Evolutionary conservation across 2,888 invertebrate genomes (phyloP).

Genomic region (Herminia tarsipennalis): DNA sequence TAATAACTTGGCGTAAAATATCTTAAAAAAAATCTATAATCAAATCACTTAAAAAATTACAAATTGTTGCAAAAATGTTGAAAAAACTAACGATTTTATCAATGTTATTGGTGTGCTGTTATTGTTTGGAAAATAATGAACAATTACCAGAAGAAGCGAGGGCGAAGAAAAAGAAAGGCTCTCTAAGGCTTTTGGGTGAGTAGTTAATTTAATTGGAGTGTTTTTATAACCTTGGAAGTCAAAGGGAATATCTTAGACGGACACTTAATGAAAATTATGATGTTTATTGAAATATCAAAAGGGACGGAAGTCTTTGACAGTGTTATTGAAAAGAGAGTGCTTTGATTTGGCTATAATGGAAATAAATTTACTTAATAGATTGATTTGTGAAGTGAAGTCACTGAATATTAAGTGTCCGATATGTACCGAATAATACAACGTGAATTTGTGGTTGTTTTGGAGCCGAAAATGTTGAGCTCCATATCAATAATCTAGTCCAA

Average conservation of each 20-base stretch:
- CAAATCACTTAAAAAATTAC: neutral
- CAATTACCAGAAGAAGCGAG: conserved; percentile 64
- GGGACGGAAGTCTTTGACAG: neutral
- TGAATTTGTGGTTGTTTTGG: no score
- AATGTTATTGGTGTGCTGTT: conserved; percentile 64
- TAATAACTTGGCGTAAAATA: conserved; percentile 2
- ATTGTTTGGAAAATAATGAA: conserved; percentile 64
- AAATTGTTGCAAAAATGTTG: conserved; percentile 54
- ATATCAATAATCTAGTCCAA: no score
- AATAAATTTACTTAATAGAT: neutral
- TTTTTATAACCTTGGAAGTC: conserved; percentile 4
- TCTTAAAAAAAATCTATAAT: conserved; percentile 13
- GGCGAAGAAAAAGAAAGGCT: conserved; percentile 72
- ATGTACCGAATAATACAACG: no score
- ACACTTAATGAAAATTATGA: conserved; percentile 11
- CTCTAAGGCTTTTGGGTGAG: conserved; percentile 69
- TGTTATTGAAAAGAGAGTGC: neutral
- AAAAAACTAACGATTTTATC: conserved; percentile 57
- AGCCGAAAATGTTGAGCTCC: no score
- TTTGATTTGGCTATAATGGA: neutral
- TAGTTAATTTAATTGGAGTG: conserved; percentile 28
- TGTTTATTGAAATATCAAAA: conserved; percentile 15
- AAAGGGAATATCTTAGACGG: conserved; percentile 12
- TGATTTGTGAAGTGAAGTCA: no score
- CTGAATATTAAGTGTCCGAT: no score